Conservation (phyloP, 2,797 vertebrate genomes). For the Toxotes lorentzi region DNA sequence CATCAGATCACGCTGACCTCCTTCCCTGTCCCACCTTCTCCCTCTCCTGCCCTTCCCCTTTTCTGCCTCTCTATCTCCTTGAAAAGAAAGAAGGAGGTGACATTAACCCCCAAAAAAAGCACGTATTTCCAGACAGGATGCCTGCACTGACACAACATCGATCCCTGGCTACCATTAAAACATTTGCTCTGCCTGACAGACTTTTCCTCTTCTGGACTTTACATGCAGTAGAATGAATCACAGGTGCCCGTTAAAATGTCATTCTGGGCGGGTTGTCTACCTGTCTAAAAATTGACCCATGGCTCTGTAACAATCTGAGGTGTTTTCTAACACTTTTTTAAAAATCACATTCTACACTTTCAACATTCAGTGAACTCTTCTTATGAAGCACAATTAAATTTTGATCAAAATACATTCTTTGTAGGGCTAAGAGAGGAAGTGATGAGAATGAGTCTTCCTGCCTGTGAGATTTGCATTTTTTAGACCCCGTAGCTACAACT, state of each 20-base stretch:
- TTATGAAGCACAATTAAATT: constrained; percentile 55
- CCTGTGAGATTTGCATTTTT: constrained; percentile 68
- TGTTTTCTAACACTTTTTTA: constrained; percentile 27
- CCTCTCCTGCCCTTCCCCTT: constrained; percentile 1
- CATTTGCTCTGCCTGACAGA: constrained; percentile 87
- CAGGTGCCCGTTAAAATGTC: constrained; percentile 83
- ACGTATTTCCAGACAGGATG: constrained; percentile 86
- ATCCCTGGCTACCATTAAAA: constrained; percentile 88
- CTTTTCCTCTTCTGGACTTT: constrained; percentile 81
- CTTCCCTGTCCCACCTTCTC: background rate
- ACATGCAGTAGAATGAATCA: constrained; percentile 77
- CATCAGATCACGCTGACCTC: constrained; percentile 51
- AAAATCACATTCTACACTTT: constrained; percentile 26
- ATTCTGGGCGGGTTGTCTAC: constrained; percentile 53
- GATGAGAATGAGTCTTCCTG: constrained; percentile 69
- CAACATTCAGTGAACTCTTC: constrained; percentile 20
- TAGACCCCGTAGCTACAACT: constrained; percentile 51
- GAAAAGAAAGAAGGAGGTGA: constrained; percentile 71
- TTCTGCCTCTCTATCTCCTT: constrained; percentile 43
- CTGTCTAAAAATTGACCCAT: constrained; percentile 40
- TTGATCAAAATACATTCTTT: constrained; percentile 68
- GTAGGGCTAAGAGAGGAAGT: constrained; percentile 63
- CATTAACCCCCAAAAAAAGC: constrained; percentile 72
- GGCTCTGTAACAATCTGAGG: background rate
- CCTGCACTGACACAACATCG: constrained; percentile 84